Evolutionary conservation across 2,797 vertebrate species (phyloP), one percentile per base, ranked within the genome.

Genomic region (Psittacula derbiana): DNA sequence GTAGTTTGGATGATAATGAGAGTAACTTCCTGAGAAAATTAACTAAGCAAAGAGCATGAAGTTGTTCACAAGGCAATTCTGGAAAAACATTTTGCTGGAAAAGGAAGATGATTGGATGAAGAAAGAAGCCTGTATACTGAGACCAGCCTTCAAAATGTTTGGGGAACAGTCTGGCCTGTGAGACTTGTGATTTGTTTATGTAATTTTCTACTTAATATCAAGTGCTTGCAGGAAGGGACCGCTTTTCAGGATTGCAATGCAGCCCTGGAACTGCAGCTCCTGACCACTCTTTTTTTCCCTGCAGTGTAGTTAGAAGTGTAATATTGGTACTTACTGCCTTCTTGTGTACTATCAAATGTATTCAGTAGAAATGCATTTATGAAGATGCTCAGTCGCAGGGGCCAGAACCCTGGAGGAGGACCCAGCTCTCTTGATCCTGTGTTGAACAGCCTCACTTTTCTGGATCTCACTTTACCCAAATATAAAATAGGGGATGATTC

Each of bases 181-280:
- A 89, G 49, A 70, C 57, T 80, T 72, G 33, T 88, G 84, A 88
- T 92, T 91, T 87, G 40, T 90, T 94, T 81, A 16, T 80, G n/a
- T 90, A 72, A 83, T 89, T 88, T 92, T 88, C 44, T 80, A 49
- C 40, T 87, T 86, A 53, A 44, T 93, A 69, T 62, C 46, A 95
- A 83, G 64, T 43, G 41, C 40, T 62, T 67, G 55, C 67, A 73
- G 44, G 60, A 85, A 88, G 67, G 47, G 38, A 64, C 78, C 16
- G 2, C 65, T 88, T 92, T 92, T 78, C 46, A 58, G 31, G 16
- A 80, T 28, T 74, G 24, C 76, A 80, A 78, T 67, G 43, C 5
- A 36, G 44, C 70, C n/a, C 41, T 91, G 44, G 4, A 91, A 67
- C 30, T 81, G 44, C 40, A 60, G 16, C 46, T 87, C 13, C 52